Evolutionary conservation across 2,888 invertebrate species (phyloP).

Genomic region (Drosophila neotestacea): DNA sequence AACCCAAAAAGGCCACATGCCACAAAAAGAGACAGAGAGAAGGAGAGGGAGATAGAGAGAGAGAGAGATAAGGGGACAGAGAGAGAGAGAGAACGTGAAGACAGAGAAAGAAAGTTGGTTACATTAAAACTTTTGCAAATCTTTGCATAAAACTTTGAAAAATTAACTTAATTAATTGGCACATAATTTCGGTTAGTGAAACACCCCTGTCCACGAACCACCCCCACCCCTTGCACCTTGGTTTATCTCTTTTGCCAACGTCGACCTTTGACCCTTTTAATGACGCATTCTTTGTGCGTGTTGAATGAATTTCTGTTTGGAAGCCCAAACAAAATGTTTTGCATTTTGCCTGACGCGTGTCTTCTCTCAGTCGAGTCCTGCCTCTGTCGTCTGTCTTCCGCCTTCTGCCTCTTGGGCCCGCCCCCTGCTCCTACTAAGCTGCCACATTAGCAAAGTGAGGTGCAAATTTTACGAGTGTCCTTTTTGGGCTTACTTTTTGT

Average conservation of each 20-base stretch:
- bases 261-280: conserved; percentile 56
- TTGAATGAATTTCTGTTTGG: conserved; percentile 49
- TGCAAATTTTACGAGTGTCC: conserved; percentile 79
- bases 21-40: conserved; percentile 4
- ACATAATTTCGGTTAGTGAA: conserved; percentile 46
- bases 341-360: conserved; percentile 15
- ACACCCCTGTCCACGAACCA: neutral
- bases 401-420: neutral
- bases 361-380: neutral
- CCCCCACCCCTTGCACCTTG: neutral
- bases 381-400: too few species aligned
- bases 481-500: conserved; percentile 49
- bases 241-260: conserved; percentile 14
- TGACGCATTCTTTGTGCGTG: conserved; percentile 39
- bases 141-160: conserved; percentile 43
- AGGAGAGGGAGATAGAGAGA: neutral
- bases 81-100: neutral
- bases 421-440: conserved; percentile 53
- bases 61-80: neutral
- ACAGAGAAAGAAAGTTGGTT: too few species aligned
- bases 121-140: conserved; percentile 26
- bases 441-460: conserved; percentile 77
- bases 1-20: conserved; percentile 16
- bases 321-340: conserved; percentile 32
- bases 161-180: conserved; percentile 69